These are phyloP conservation scores for Coptotermes formosanus DNA, from an alignment of 1,140 invertebrate species.

Conservation along the genomic window DNA sequence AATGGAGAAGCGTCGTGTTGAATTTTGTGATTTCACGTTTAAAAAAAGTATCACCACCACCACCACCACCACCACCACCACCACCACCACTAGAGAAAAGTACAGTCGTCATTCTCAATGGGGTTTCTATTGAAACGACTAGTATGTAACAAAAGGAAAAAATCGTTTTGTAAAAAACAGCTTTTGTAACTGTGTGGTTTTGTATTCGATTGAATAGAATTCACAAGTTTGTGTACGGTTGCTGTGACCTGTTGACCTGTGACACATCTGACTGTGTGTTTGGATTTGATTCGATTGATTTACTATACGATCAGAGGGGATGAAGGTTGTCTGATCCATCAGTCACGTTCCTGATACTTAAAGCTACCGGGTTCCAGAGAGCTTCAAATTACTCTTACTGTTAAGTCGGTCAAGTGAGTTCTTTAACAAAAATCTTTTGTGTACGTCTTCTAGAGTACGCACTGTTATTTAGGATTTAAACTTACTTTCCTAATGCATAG, in stretches of 20 bases:
- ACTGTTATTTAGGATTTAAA: too few species aligned
- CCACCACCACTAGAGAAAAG: not conserved
- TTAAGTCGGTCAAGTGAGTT: too few species aligned
- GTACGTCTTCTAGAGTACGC: too few species aligned
- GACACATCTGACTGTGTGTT: conserved; percentile 23
- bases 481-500: too few species aligned
- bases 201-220: conserved; percentile 3
- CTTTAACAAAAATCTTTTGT: too few species aligned
- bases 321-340: not conserved
- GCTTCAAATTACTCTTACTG: not conserved
- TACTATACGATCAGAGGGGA: not conserved
- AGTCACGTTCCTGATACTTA: not conserved
- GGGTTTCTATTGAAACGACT: not conserved
- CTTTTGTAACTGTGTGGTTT: not conserved
- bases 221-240: not conserved
- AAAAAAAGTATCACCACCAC: not conserved
- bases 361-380: not conserved
- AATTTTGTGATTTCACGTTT: conserved; percentile 10
- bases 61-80: not conserved
- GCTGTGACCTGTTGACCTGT: conserved; percentile 16
- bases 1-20: not conserved
- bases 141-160: not conserved
- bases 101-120: conserved; percentile 24
- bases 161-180: conserved; percentile 17
- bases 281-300: conserved; percentile 26